Base-by-base conservation (phyloP, 37 sponge, comb jelly and placozoan species). In the Bolinopsis microptera region DNA sequence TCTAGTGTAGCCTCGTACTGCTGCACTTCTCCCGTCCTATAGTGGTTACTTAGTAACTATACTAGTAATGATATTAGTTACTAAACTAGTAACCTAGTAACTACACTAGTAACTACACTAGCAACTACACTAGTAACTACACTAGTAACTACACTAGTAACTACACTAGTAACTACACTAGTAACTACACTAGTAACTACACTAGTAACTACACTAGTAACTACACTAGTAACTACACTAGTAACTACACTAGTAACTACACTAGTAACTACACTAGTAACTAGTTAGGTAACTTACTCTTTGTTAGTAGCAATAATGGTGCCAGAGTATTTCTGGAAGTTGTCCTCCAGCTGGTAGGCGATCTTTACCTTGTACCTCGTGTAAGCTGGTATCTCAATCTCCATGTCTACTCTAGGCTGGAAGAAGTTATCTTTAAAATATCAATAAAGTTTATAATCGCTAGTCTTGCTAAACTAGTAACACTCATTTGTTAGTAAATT, bases 281-380 rank as follows among this genome's bases (percentile, higher is more conserved):
- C 61, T 13, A n/a, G n/a, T n/a, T n/a, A n/a, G n/a, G n/a, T n/a
- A n/a, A 80, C 82, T 80, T 22, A 80, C 82, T 28, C 82, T 3
- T 18, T 80, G 22, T 35, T 80, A 37, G 82, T 80, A 34, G 82
- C 82, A 22, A 30, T 80, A 13, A 80, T 80, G 9, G 21, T 18
- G 3, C 82, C 82, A 35, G 82, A 32, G 37, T 80, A 80, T 22
- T 80, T 22, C 82, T 80, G 82, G 38, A 80, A 80, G 37, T 22
- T 80, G 37, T 80, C 82, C 37, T 80, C 82, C 22, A 80, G 82
- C 38, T 80, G 82, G 82, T 80, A 80, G 23, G 38, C 22, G 2
- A 80, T 80, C 38, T 35, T 80, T 8, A 80, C 82, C 37, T 80
- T 80, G 82, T 80, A 80, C 32, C 37, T 80, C 8, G 37, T 80